Percentiles rank a stretch among this genome's conserved stretches.
phyloP scores from a whole-genome alignment of 2,113 vertebrate species.

The Phaethon lepturus region DNA sequence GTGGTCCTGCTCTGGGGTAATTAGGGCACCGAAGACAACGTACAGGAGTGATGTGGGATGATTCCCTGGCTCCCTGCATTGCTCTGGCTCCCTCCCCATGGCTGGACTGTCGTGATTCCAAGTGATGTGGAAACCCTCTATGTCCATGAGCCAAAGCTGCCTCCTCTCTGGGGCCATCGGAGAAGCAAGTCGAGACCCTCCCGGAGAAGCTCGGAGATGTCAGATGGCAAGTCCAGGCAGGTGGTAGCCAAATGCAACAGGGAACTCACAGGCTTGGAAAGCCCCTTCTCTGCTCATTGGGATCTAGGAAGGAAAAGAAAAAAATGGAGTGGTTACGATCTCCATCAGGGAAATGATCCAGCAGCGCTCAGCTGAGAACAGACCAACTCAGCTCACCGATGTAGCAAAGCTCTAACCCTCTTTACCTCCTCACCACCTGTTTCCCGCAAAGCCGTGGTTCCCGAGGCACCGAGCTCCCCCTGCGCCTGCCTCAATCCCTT shows the following conservation, averaged over 20 bases:
- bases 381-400: not conserved
- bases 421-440: not conserved
- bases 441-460: not conserved
- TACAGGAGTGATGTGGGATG: not conserved
- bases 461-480: not conserved
- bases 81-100: not conserved
- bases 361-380: not conserved
- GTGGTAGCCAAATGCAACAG: not conserved
- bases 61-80: not conserved
- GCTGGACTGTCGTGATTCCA: accelerated
- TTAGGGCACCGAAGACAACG: not conserved
- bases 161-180: not conserved
- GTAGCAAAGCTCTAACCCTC: not conserved
- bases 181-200: not conserved
- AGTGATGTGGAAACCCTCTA: not conserved
- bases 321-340: not conserved
- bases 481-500: not conserved
- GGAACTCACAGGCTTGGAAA: not conserved
- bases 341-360: not conserved
- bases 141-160: not conserved
- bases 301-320: slow-evolving; percentile 30
- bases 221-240: not conserved
- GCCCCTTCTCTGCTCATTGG: not conserved
- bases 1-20: not conserved
- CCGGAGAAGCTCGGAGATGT: not conserved